A percentile compares a stretch with the other conserved stretches of the same genome.
These are phyloP conservation scores for Glyptemys insculpta DNA, from an alignment of 2,797 vertebrate genomes.

Conservation along the genomic window DNA sequence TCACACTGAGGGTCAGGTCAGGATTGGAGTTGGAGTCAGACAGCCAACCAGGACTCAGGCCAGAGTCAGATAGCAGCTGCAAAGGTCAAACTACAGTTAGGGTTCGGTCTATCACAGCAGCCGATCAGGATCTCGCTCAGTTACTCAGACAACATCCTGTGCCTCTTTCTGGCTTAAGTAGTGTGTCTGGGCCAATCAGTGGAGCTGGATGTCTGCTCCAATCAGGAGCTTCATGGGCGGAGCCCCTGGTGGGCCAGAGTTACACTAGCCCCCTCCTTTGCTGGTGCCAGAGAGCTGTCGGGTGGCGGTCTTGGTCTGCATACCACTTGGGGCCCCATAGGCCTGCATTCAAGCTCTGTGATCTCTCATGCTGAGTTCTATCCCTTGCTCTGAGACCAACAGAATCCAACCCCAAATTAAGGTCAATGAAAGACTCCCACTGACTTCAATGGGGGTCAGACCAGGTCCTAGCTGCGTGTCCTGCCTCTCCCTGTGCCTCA, in stretches of 20 bases:
- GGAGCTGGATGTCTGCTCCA: not conserved
- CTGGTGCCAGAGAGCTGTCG: not conserved
- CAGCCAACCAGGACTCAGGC: too few relatives aligned
- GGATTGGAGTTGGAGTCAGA: too few relatives aligned
- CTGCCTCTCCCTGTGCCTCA: not conserved
- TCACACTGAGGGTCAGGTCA: too few relatives aligned
- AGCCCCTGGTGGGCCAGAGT: not conserved
- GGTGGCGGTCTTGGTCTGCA: not conserved
- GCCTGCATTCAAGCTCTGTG: not conserved
- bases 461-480: not conserved
- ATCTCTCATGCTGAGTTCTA: not conserved
- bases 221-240: not conserved
- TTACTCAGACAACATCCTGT: not conserved
- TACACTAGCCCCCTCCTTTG: not conserved
- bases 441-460: not conserved
- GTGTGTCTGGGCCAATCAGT: not conserved
- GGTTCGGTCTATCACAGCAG: not conserved
- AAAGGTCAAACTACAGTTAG: too few relatives aligned
- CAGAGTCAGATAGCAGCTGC: too few relatives aligned
- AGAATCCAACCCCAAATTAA: not conserved
- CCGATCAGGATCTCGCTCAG: not conserved
- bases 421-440: not conserved
- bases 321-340: not conserved
- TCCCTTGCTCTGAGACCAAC: not conserved
- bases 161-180: not conserved